Conservation (phyloP, 2,888 invertebrate genomes). For the Thymelicus acteon region DNA sequence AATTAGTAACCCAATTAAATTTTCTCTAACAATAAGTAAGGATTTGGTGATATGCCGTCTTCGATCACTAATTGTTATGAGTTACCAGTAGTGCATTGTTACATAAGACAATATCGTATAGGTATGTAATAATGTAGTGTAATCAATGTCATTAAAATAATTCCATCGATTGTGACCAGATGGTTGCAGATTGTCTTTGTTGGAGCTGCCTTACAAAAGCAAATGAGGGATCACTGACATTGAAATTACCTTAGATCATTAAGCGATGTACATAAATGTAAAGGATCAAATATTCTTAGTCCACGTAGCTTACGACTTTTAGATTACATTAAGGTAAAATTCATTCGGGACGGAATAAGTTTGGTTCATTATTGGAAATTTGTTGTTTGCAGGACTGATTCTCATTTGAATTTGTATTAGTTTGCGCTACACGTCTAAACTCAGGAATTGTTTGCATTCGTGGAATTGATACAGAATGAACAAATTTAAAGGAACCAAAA, state of each 20-base stretch:
- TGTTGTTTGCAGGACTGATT: slow-evolving; percentile 40
- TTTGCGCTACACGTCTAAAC: slow-evolving; percentile 47
- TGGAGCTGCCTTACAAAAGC: slow-evolving; percentile 46
- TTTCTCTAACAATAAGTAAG: neutral
- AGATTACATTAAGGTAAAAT: slow-evolving; percentile 45
- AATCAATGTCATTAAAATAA: slow-evolving; percentile 36
- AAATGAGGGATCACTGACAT: slow-evolving; percentile 76
- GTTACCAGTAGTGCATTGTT: neutral
- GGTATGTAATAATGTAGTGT: too few relatives aligned
- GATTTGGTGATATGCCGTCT: neutral
- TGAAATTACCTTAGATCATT: slow-evolving; percentile 59
- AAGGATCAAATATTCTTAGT: slow-evolving; percentile 68
- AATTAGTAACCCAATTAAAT: neutral
- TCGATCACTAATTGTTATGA: neutral
- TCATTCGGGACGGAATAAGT: slow-evolving; percentile 33
- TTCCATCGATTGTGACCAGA: slow-evolving; percentile 11
- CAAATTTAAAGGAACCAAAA: slow-evolving; percentile 73
- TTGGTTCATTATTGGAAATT: slow-evolving; percentile 41
- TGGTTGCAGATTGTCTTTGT: slow-evolving; percentile 30
- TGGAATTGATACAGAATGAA: slow-evolving; percentile 74
- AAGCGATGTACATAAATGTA: slow-evolving; percentile 71
- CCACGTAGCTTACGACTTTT: slow-evolving; percentile 54
- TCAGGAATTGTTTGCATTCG: slow-evolving; percentile 72
- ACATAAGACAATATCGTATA: slow-evolving; percentile 24
- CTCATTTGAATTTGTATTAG: slow-evolving; percentile 43